Conservation (phyloP, 2,113 vertebrate genomes). For the Lota lota region DNA sequence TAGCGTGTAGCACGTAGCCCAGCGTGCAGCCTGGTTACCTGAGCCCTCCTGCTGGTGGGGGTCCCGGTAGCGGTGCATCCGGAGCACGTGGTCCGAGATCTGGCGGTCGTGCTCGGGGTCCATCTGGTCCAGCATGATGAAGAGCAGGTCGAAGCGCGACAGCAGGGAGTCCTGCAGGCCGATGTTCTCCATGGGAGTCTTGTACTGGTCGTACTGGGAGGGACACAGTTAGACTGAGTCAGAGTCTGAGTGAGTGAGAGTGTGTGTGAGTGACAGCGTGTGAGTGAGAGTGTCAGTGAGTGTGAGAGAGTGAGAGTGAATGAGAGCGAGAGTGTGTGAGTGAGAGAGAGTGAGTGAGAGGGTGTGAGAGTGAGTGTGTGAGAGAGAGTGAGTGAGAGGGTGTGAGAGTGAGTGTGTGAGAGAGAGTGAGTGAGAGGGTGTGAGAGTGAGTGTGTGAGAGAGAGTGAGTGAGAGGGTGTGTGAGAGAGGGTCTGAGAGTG, state of each 20-base stretch:
- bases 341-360: neutral
- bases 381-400: neutral
- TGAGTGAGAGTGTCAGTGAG: neutral
- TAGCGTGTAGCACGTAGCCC: no score
- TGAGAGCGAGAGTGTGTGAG: neutral
- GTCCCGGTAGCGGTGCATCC: constrained; percentile 93
- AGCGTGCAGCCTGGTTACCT: constrained; percentile 65
- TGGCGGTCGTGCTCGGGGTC: constrained; percentile 91
- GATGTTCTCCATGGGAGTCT: constrained; percentile 99
- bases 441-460: neutral
- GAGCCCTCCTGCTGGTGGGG: constrained; percentile 89
- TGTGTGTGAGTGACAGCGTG: neutral
- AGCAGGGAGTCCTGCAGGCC: constrained; percentile 95
- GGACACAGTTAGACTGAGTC: neutral
- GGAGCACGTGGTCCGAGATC: constrained; percentile 92
- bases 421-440: neutral
- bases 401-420: neutral
- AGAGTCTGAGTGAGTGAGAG: neutral
- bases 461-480: neutral
- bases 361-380: neutral
- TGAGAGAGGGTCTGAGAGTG: neutral
- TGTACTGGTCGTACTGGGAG: constrained; percentile 93
- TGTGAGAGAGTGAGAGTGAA: neutral
- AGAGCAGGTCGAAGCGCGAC: constrained; percentile 95
- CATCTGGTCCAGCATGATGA: constrained; percentile 97